A percentile compares a stretch with the other conserved stretches of the same genome.
Evolutionary conservation across 2,888 invertebrate genomes (phyloP).

Genomic region (Neoitamus cyanurus): DNA sequence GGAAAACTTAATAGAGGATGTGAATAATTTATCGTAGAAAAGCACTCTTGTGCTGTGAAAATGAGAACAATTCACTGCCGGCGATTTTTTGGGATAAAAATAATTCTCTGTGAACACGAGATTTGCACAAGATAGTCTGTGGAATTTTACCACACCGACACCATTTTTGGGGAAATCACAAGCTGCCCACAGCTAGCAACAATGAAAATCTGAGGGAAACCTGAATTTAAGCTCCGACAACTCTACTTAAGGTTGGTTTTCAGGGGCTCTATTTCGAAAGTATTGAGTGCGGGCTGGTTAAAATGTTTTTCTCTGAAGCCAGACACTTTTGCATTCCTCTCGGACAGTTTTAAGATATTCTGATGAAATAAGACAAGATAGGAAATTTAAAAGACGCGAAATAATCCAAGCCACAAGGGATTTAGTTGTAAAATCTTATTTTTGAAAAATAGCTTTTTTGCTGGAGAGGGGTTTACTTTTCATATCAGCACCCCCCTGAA

Average conservation of each 20-base stretch:
- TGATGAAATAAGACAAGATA: background rate
- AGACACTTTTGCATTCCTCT: background rate
- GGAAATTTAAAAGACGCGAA: background rate
- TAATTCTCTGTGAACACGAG: background rate
- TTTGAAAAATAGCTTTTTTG: background rate
- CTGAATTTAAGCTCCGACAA: background rate
- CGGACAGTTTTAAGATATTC: background rate
- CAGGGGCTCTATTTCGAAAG: background rate
- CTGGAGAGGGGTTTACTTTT: background rate
- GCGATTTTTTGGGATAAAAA: background rate
- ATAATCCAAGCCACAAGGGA: background rate
- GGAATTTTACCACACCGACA: background rate
- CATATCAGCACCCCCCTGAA: no score
- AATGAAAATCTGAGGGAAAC: background rate
- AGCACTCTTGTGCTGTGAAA: conserved; percentile 14
- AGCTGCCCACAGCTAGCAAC: background rate
- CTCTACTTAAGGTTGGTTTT: background rate
- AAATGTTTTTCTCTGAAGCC: background rate
- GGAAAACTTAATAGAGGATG: conserved; percentile 41
- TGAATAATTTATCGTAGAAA: conserved; percentile 39
- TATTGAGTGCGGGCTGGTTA: background rate
- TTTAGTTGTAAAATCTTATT: background rate
- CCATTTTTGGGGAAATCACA: background rate
- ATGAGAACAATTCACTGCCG: conserved; percentile 23
- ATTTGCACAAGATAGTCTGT: background rate